Conservation (phyloP, 2,113 vertebrate species). For the Lepisosteus oculatus region DNA sequence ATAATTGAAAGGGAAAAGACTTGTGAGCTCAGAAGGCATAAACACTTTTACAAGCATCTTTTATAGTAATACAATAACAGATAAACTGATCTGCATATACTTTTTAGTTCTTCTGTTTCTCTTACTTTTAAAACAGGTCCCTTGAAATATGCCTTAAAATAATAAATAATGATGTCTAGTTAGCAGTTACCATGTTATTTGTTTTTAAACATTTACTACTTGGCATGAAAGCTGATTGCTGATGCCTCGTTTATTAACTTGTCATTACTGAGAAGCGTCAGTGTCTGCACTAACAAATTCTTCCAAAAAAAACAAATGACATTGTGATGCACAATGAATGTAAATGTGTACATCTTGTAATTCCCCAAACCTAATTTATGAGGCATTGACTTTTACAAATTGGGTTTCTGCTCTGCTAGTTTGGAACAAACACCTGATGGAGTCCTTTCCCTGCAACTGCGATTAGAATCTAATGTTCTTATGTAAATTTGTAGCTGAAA, state of each 20-base stretch:
- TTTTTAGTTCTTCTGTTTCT: too few species aligned
- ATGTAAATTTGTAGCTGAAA: neutral
- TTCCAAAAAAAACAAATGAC: slow-evolving; percentile 21
- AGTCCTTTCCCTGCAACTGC: neutral
- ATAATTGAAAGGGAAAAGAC: too few species aligned
- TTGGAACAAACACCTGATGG: slow-evolving; percentile 38
- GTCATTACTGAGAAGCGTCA: slow-evolving; percentile 1
- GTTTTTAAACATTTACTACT: neutral
- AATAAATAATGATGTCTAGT: too few species aligned
- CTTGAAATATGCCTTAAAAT: too few species aligned
- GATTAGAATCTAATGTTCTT: neutral
- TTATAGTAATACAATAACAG: too few species aligned
- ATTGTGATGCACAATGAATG: slow-evolving; percentile 32
- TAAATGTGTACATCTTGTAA: slow-evolving; percentile 27
- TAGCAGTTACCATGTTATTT: neutral
- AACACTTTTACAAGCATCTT: too few species aligned
- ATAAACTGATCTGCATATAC: too few species aligned
- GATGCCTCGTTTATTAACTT: slow-evolving; percentile 6
- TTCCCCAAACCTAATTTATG: slow-evolving; percentile 39
- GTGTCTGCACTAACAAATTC: slow-evolving; percentile 16
- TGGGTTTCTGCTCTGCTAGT: slow-evolving; percentile 31
- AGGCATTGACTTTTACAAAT: slow-evolving; percentile 36
- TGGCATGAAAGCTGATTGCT: neutral
- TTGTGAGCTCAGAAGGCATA: too few species aligned
- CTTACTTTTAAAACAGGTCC: too few species aligned